These are phyloP conservation scores for Morelia viridis DNA, from an alignment of 2,797 vertebrate species.

Conservation along the genomic window DNA sequence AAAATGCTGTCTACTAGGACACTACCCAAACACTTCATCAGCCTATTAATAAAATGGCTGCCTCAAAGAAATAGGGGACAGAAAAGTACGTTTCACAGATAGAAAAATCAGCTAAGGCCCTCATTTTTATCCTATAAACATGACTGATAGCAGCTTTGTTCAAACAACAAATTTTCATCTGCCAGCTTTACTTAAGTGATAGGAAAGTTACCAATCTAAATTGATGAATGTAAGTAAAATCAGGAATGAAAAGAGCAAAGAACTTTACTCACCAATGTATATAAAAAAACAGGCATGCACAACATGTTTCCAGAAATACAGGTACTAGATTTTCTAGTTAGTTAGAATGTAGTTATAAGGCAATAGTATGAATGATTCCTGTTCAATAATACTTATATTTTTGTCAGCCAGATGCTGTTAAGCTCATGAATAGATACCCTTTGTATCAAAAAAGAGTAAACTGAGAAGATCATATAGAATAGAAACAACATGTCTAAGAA, in stretches of 20 bases:
- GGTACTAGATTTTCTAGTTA: neutral
- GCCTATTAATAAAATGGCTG: slow-evolving; percentile 20
- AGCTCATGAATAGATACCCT: neutral
- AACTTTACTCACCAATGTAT: neutral
- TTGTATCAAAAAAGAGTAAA: neutral
- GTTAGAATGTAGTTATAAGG: neutral
- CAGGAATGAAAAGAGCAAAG: slow-evolving; percentile 14
- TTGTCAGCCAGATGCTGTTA: neutral
- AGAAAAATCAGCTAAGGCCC: neutral
- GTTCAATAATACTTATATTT: neutral
- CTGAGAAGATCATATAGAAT: neutral
- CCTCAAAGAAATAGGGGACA: neutral
- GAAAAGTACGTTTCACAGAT: neutral
- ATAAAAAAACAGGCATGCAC: neutral
- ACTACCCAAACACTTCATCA: neutral
- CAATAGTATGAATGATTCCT: neutral
- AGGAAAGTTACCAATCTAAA: neutral
- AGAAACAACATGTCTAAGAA: neutral
- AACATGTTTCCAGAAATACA: neutral
- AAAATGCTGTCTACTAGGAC: neutral
- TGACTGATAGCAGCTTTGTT: neutral
- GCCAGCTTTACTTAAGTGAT: neutral
- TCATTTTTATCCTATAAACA: neutral
- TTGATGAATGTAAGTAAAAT: slow-evolving; percentile 11
- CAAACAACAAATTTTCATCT: neutral